These are phyloP conservation scores for Anticlea derivata DNA, from an alignment of 2,888 invertebrate species.

Conservation along the genomic window DNA sequence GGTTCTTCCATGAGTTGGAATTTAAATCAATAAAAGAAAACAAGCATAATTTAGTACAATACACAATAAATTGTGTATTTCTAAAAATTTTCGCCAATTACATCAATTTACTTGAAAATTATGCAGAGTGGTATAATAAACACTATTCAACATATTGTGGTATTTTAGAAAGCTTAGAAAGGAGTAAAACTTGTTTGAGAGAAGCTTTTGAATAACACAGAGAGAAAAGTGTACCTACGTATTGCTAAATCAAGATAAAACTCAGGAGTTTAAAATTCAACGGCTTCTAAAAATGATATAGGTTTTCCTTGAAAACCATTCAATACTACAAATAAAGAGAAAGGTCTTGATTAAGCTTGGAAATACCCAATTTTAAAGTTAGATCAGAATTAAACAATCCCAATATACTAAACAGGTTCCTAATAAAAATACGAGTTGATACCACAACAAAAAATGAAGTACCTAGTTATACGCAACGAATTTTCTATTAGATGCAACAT, in stretches of 20 bases:
- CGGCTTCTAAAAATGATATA: too few species aligned
- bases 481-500: conserved; percentile 6
- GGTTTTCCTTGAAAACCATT: too few species aligned
- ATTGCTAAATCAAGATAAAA: too few species aligned
- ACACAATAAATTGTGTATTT: not conserved
- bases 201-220: conserved; percentile 40
- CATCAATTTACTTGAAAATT: conserved; percentile 10
- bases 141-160: conserved; percentile 27
- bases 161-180: conserved; percentile 43
- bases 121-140: conserved; percentile 20
- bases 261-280: too few species aligned
- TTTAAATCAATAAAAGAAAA: not conserved
- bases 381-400: conserved; percentile 4
- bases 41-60: too few species aligned
- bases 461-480: not conserved
- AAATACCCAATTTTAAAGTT: too few species aligned
- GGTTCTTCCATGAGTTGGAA: not conserved
- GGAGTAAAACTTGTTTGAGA: conserved; percentile 39
- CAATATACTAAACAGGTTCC: not conserved
- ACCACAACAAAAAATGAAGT: conserved; percentile 5
- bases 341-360: too few species aligned
- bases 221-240: conserved; percentile 28
- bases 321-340: too few species aligned
- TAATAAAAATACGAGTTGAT: not conserved
- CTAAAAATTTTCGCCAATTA: conserved; percentile 2